Conservation (phyloP, 2,888 invertebrate species). For the Choristoneura rosaceana region DNA sequence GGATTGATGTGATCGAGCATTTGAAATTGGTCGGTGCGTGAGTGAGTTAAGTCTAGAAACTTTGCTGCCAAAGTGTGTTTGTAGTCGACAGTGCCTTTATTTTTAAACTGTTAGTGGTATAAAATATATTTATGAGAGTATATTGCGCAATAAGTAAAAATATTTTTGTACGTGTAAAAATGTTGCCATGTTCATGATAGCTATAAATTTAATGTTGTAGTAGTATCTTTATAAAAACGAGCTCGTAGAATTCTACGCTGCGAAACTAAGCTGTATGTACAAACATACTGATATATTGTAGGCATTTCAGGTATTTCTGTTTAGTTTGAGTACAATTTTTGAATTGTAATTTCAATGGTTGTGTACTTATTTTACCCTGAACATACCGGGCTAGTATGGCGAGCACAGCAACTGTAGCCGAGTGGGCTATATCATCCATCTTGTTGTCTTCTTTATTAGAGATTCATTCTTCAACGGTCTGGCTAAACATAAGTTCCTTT, state of each 20-base stretch:
- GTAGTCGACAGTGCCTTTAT: constrained; percentile 86
- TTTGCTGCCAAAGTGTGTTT: constrained; percentile 86
- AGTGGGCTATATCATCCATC: constrained; percentile 56
- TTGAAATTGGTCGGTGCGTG: constrained; percentile 62
- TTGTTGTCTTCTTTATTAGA: constrained; percentile 59
- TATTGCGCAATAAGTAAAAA: constrained; percentile 78
- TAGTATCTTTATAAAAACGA: constrained; percentile 52
- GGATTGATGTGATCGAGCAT: constrained; percentile 62
- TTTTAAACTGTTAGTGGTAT: constrained; percentile 72
- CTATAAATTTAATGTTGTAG: constrained; percentile 67
- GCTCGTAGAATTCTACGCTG: constrained; percentile 51
- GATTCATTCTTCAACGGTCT: constrained; percentile 72
- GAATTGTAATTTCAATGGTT: constrained; percentile 73
- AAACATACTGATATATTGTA: constrained; percentile 16
- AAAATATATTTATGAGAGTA: constrained; percentile 79
- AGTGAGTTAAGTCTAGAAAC: constrained; percentile 70
- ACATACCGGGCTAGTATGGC: constrained; percentile 51
- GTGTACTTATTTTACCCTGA: constrained; percentile 77
- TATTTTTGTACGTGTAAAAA: constrained; percentile 84
- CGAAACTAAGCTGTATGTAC: constrained; percentile 28
- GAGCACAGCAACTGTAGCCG: constrained; percentile 51
- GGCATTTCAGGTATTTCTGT: constrained; percentile 39
- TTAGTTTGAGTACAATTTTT: constrained; percentile 60
- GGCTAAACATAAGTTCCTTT: constrained; percentile 82
- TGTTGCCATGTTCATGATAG: constrained; percentile 84